Conservation (phyloP, 2,888 invertebrate species). For the Pammene fasciana region DNA sequence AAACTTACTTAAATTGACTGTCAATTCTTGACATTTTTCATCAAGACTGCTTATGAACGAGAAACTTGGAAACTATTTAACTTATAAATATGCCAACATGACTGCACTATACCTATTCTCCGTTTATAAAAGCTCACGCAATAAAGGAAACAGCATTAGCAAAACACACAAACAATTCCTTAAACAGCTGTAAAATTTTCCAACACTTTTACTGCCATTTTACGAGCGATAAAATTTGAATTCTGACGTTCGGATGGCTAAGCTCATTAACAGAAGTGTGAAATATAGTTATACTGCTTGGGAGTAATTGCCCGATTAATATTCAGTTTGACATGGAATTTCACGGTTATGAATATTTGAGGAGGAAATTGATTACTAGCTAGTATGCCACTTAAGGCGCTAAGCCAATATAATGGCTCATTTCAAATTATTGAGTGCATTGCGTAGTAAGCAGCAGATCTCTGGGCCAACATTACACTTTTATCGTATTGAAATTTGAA, state of each 20-base stretch:
- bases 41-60: too few relatives aligned
- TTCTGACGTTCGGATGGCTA: constrained; percentile 15
- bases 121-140: not conserved
- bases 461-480: too few relatives aligned
- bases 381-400: constrained; percentile 16
- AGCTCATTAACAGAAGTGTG: constrained; percentile 33
- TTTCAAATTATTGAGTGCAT: constrained; percentile 4
- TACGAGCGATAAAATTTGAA: constrained; percentile 27
- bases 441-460: too few relatives aligned
- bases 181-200: constrained; percentile 1
- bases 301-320: constrained; percentile 34
- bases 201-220: constrained; percentile 15
- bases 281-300: constrained; percentile 30
- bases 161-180: not conserved
- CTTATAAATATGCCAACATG: too few relatives aligned
- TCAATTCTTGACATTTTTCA: too few relatives aligned
- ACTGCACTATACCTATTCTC: too few relatives aligned
- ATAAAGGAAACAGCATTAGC: not conserved
- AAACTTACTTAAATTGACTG: too few relatives aligned
- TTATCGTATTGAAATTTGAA: too few relatives aligned
- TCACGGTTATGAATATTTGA: constrained; percentile 50
- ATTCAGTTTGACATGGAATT: constrained; percentile 47
- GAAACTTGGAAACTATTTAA: too few relatives aligned
- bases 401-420: constrained; percentile 12
- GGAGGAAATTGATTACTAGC: constrained; percentile 47